Evolutionary conservation across 2,797 vertebrate species (phyloP), one percentile per base, ranked within the genome.

Genomic region (Gorsachius magnificus): DNA sequence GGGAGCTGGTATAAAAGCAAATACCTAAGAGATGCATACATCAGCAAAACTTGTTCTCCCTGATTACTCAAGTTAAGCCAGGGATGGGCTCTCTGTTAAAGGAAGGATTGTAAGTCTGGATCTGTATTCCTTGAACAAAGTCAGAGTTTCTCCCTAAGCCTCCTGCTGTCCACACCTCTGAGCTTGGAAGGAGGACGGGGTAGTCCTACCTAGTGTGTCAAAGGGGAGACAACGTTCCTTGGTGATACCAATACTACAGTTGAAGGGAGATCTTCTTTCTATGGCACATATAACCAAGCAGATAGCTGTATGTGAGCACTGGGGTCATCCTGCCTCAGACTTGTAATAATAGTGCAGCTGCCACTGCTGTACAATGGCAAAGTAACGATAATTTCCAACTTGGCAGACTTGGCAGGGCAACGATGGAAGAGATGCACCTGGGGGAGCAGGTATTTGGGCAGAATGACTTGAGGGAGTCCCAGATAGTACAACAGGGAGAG

Each of bases 41-140:
- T 94, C 92, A 95, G 87, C 87, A 94, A 89, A 96, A 89, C 60
- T 92, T 69, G 17, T 51, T 87, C 78, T 94, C 66, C 74, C 57
- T 87, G 75, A 64, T 92, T 41, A 45, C 41, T 66, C 43, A 2
- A 1, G 36, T 89, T 66, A 80, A 87, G 28, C 60, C 45, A 25
- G 41, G 75, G 77, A 77, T 89, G 81, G 74, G 11, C 43, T 48
- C 77, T 89, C 56, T 93, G 48, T 84, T 38, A 74, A 77, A 84
- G 63, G 31, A 66, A 56, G 54, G 64, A 33, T 77, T 83, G 4
- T 85, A 70, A 68, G 28, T 51, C 51, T 90, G 80, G 24, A 72
- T 89, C 79, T 90, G 53, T 57, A 38, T 71, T 86, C 57, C 26
- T 92, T 3, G 6, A 22, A 35, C 5, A 5, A 94, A 33, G 33